Base-by-base conservation (phyloP, 1,140 invertebrate genomes). In the Cataglyphis hispanica region DNA sequence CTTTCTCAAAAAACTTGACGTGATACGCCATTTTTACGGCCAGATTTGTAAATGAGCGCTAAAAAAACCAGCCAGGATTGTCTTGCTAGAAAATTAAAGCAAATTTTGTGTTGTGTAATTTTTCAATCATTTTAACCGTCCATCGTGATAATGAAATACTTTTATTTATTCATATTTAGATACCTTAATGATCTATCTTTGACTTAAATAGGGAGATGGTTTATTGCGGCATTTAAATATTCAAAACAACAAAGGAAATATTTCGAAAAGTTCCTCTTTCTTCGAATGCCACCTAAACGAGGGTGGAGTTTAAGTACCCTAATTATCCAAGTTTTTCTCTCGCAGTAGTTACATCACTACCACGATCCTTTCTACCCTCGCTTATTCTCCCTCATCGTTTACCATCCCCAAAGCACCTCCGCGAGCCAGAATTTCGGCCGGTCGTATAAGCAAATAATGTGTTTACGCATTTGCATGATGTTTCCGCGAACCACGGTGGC, bases 401-500 rank as follows among this genome's bases (percentile, higher is more conserved):
- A 53, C 64, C 85, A 58, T 56, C 22, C 56, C n/a, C 25, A 77
- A 77, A 76, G 85, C 37, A 60, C 46, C 53, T 25, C 37, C n/a
- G 53, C 56, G 46, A 74, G 75, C 70, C 69, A 81, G 84, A 89
- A 88, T 88, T 88, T 85, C 84, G 31, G 37, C 46, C 56, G 31
- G 64, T 69, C 84, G 84, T 88, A 91, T 80, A 89, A 90, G 86
- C 91, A 92, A 93, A 91, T 93, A 92, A 93, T 92, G 92, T 89
- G 89, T 93, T 93, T 92, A 93, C 91, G 91, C 91, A 91, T 93
- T 92, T 91, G 89, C 89, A 87, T 87, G 87, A 91, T 90, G 90
- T 87, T 88, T 90, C 87, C 74, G 66, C 40, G 77, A 64, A 75
- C 34, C 19, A 63, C 84, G 13, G 22, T 22, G 22, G 25, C 67